Percentiles rank a stretch among this genome's conserved stretches.
Evolutionary conservation across 1,140 invertebrate species (phyloP).

Genomic region (Lepidotrigona ventralis): DNA sequence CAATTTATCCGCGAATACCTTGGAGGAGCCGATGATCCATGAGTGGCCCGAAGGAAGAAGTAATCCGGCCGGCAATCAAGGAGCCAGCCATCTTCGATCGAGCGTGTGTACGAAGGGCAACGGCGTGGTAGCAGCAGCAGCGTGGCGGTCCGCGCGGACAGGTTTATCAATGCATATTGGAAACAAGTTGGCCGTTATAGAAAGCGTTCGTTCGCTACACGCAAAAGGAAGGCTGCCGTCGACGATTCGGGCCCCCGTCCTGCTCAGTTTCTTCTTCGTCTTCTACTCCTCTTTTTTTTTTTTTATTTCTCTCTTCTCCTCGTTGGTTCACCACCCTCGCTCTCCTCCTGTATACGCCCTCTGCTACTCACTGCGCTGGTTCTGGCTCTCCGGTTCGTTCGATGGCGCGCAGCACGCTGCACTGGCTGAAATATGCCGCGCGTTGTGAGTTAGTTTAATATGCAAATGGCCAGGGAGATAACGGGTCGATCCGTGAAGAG

Average conservation of each 20-base stretch:
- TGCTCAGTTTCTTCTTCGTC: slow-evolving; percentile 12
- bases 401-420: slow-evolving; percentile 26
- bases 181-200: slow-evolving; percentile 67
- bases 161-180: slow-evolving; percentile 73
- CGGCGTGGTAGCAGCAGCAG: background rate
- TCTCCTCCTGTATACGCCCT: slow-evolving; percentile 13
- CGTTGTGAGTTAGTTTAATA: slow-evolving; percentile 80
- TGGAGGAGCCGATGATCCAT: slow-evolving; percentile 61
- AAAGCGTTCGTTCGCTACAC: slow-evolving; percentile 34
- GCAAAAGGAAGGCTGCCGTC: slow-evolving; percentile 44
- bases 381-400: background rate
- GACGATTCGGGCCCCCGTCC: slow-evolving; percentile 41
- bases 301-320: background rate
- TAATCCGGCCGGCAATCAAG: slow-evolving; percentile 67
- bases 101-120: too few relatives aligned
- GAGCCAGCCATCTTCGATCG: slow-evolving; percentile 61
- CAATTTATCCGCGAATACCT: slow-evolving; percentile 62
- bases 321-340: background rate
- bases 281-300: background rate
- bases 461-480: slow-evolving; percentile 78
- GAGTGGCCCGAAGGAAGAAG: slow-evolving; percentile 60
- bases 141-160: slow-evolving; percentile 54
- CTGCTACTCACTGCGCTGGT: background rate
- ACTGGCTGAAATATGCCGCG: slow-evolving; percentile 76
- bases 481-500: slow-evolving; percentile 77